Base-by-base conservation (phyloP, 2,888 invertebrate species). In the Tachystola acroxantha region DNA sequence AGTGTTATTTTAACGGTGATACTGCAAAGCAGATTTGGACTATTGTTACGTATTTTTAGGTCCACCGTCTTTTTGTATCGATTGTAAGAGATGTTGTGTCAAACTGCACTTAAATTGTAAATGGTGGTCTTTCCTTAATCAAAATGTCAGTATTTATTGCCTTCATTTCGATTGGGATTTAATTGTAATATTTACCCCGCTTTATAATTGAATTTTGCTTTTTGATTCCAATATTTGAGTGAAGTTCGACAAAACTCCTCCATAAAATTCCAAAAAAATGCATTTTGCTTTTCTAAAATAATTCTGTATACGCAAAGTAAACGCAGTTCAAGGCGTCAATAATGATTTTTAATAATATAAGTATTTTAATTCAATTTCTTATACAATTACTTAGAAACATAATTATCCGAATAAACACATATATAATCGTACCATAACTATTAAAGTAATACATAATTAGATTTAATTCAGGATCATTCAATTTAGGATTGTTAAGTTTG, bases 21-120 rank as follows among this genome's bases (percentile, higher is more conserved):
- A 70, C 86, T 86, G 86, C 86, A 70, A 64, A 85, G 86, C 86
- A 86, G 82, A 55, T 75, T 63, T 68, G 78, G 76, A 82, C 85
- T 73, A 57, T 84, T 85, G 85, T 85, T 86, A 73, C 64, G 70
- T 86, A 85, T 72, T 84, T 84, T 76, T 86, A 86, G 82, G 84
- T 77, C 81, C 74, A 71, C 63, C 60, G 64, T 73, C 60, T 65
- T 59, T 61, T 52, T 61, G 57, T 65, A 60, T 55, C 55, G n/a
- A n/a, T 61, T 52, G 53, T 52, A 59, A 56, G 76, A 74, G 80
- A 78, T 85, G 85, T 85, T 84, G 81, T 82, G 86, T 86, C 86
- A 64, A 74, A 85, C 86, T 85, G 86, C 86, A 86, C 86, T 84
- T 86, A 76, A 82, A 76, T 82, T 70, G 84, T 72, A 65, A 74